Conservation (phyloP, 2,888 invertebrate species). For the Tryphoninae sp. region DNA sequence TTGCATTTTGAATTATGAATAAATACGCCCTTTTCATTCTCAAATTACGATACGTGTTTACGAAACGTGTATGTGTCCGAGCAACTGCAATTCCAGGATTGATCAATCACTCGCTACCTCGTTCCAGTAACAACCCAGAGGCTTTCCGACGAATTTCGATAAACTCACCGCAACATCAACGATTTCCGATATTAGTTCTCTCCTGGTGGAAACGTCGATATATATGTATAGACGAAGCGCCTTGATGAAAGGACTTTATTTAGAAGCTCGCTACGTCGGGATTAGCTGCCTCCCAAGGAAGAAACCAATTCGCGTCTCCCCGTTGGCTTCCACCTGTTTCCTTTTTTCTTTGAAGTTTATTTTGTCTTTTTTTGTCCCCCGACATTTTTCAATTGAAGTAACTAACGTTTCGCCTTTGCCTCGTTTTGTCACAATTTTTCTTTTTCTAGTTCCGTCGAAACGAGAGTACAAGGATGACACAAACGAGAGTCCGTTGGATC, state of each 20-base stretch:
- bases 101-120: constrained; percentile 18
- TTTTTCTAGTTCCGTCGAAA: neutral
- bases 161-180: constrained; percentile 56
- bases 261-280: neutral
- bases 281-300: constrained; percentile 4
- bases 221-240: neutral
- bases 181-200: constrained; percentile 57
- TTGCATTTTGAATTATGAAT: neutral
- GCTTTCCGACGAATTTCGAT: constrained; percentile 29
- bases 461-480: constrained; percentile 28
- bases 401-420: too few species aligned
- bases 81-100: constrained; percentile 19
- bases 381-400: too few species aligned
- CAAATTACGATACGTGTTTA: neutral
- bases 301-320: constrained; percentile 2
- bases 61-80: neutral
- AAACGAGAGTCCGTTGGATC: neutral
- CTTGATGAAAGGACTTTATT: constrained; percentile 20
- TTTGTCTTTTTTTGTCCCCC: too few species aligned
- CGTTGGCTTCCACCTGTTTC: neutral
- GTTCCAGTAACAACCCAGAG: neutral
- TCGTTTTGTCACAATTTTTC: neutral
- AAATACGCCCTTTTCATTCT: neutral
- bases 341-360: too few species aligned
- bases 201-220: neutral